Base-by-base conservation (phyloP, 1,140 invertebrate genomes). In the Semibalanus balanoides region DNA sequence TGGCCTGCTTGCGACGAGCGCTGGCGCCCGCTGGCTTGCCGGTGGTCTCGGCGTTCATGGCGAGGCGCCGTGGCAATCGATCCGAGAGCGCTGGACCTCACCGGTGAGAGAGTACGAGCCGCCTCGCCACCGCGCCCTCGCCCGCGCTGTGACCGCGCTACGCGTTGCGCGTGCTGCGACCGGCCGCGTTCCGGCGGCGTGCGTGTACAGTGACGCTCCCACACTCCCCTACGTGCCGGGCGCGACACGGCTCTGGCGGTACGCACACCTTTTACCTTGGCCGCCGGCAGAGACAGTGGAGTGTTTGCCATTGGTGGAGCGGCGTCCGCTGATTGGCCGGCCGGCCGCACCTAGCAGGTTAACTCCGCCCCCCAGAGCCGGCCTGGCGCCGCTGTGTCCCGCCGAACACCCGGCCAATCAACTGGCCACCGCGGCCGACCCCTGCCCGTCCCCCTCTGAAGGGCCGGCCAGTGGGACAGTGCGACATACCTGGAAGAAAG, bases 231-330 rank as follows among this genome's bases (percentile, higher is more conserved):
- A 64, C 51, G 51, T 64, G 51, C 51, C 51, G 51, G 11, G 51
- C 51, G 22, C 51, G 51, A 1, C 51, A 19, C 14, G 14, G 51
- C 51, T 64, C 51, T 64, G 51, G 14, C 51, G 51, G 51, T 19
- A 64, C 51, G 51, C 51, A 64, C 51, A 64, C 51, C 51, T 64
- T 64, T 64, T 64, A 64, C 51, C 51, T 64, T 64, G 51, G 51
- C 35, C 35, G 51, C 51, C 51, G 14, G 51, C 51, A 64, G 51
- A 64, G 51, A 64, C 51, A 64, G 22, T 25, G 11, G 51, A 64
- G 51, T 64, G 51, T 64, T 64, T 64, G 51, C 51, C 51, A 64
- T 64, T 64, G 51, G 51, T 64, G 14, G 51, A 1, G 51, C 11
- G 51, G 9, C 51, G 51, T 11, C 51, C 11, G 51, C 51, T 64